A percentile compares a stretch with the other conserved stretches of the same genome.
These are phyloP conservation scores for Crambe crambe DNA, from an alignment of 37 sponge, comb jelly and placozoan species.

Conservation along the genomic window DNA sequence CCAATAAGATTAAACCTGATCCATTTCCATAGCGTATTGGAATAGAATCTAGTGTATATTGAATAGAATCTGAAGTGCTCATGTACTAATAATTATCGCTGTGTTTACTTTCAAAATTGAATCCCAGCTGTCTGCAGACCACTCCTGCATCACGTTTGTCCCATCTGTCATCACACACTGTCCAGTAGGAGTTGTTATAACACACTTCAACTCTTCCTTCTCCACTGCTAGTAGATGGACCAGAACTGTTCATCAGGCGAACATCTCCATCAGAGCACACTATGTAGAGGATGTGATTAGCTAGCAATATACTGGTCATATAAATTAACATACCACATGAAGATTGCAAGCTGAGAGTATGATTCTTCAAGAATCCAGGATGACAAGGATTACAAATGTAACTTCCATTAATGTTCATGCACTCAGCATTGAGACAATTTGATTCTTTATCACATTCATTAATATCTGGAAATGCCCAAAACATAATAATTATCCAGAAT, in stretches of 20 bases:
- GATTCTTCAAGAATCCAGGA: not conserved
- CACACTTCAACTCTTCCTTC: constrained; percentile 33
- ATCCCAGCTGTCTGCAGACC: constrained; percentile 15
- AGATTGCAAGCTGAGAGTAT: not conserved
- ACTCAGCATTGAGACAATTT: not conserved
- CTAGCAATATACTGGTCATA: not conserved
- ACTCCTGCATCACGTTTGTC: not conserved
- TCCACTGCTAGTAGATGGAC: not conserved
- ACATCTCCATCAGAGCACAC: constrained; percentile 16
- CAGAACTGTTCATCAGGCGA: constrained; percentile 7
- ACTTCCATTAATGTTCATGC: constrained; percentile 8
- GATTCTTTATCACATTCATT: not conserved
- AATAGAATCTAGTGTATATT: not conserved
- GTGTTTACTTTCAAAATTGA: not conserved
- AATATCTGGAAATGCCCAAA: constrained; percentile 18
- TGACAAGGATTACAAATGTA: not conserved
- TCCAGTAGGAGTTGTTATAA: constrained; percentile 3
- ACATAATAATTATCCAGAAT: too few species aligned
- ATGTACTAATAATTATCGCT: not conserved
- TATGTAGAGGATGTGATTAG: not conserved
- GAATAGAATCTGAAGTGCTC: not conserved
- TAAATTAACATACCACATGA: not conserved
- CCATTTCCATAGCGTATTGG: constrained; percentile 4
- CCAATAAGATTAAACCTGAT: not conserved
- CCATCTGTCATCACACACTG: not conserved